phyloP scores from a whole-genome alignment of 2,797 vertebrate species.

The Momotus momota region DNA sequence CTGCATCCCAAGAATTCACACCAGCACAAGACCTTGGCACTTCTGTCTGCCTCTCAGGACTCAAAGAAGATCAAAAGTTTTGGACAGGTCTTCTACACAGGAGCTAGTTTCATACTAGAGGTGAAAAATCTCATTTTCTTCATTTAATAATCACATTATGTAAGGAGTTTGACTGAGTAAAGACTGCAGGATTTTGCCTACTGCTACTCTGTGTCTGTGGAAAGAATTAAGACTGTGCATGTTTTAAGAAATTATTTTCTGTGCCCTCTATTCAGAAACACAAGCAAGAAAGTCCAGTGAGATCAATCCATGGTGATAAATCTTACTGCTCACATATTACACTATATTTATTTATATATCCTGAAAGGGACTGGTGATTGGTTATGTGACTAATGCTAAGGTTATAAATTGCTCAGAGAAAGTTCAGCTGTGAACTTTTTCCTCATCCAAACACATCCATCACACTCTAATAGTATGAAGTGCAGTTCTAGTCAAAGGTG shows the following conservation, averaged over 20 bases:
- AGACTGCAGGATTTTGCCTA: background rate
- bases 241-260: background rate
- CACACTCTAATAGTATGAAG: slow-evolving; percentile 11
- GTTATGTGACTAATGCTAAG: slow-evolving; percentile 41
- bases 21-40: background rate
- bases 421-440: background rate
- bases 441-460: slow-evolving; percentile 14
- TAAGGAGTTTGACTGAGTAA: background rate
- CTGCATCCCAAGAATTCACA: background rate
- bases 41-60: background rate
- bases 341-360: slow-evolving; percentile 30
- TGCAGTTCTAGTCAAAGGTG: background rate
- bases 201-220: background rate
- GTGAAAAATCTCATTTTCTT: background rate
- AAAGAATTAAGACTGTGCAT: background rate
- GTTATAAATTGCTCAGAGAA: slow-evolving; percentile 31
- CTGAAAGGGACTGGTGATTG: slow-evolving; percentile 35
- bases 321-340: background rate
- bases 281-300: background rate
- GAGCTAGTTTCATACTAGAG: background rate
- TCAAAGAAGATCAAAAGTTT: background rate
- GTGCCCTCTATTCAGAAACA: background rate
- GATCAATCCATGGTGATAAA: slow-evolving; percentile 20
- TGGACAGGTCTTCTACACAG: background rate
- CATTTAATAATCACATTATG: background rate